A percentile compares a stretch with the other conserved stretches of the same genome.
Evolutionary conservation across 2,888 invertebrate species (phyloP).

Genomic region (Nomada ferruginata): DNA sequence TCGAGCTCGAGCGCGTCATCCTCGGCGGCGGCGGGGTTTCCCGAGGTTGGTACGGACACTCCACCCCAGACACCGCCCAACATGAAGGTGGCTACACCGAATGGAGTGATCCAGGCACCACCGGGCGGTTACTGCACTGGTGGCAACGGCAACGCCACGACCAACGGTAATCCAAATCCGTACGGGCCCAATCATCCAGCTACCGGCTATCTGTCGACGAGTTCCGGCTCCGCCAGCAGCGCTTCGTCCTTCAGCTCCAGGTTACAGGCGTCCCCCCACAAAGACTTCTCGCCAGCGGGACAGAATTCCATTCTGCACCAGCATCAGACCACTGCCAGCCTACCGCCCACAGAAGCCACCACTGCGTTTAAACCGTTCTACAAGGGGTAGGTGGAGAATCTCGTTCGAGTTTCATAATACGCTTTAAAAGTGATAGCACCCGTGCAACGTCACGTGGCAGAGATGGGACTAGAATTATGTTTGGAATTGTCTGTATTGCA

Average conservation of each 20-base stretch:
- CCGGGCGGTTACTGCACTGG: slow-evolving; percentile 90
- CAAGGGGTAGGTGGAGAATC: slow-evolving; percentile 89
- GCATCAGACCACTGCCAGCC: slow-evolving; percentile 81
- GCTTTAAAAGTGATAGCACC: not conserved
- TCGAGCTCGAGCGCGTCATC: slow-evolving; percentile 86
- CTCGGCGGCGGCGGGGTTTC: slow-evolving; percentile 92
- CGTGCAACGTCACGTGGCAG: too few species aligned
- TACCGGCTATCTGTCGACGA: slow-evolving; percentile 85
- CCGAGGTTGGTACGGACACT: slow-evolving; percentile 94
- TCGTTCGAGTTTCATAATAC: not conserved
- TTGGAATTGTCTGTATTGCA: slow-evolving; percentile 84
- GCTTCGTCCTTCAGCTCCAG: slow-evolving; percentile 85
- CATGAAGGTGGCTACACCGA: slow-evolving; percentile 93
- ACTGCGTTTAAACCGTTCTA: slow-evolving; percentile 95
- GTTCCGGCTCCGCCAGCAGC: slow-evolving; percentile 86
- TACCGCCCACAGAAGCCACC: slow-evolving; percentile 82
- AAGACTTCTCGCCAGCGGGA: slow-evolving; percentile 81
- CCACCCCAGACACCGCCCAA: slow-evolving; percentile 97
- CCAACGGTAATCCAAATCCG: slow-evolving; percentile 77
- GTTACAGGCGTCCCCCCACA: slow-evolving; percentile 83
- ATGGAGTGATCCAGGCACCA: slow-evolving; percentile 83
- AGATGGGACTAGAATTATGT: not conserved
- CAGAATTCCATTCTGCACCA: slow-evolving; percentile 82
- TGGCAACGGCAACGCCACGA: slow-evolving; percentile 82
- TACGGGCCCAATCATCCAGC: slow-evolving; percentile 81